Evolutionary conservation across 1,140 invertebrate genomes (phyloP).

Genomic region (Drosophila littoralis): DNA sequence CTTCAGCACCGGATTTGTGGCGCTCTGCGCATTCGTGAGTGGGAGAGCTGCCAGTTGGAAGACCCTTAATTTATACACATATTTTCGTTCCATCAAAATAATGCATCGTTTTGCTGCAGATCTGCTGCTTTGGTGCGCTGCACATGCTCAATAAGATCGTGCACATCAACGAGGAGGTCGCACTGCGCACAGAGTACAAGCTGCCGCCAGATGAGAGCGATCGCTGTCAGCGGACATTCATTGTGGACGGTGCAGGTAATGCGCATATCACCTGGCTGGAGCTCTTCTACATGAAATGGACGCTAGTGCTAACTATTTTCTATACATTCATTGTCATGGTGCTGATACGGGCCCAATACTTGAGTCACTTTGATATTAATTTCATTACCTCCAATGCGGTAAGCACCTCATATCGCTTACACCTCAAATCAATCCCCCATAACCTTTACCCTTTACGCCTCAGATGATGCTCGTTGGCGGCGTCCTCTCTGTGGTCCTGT

Average conservation of each 20-base stretch:
- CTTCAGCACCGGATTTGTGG: conserved; percentile 39
- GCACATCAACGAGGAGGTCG: conserved; percentile 31
- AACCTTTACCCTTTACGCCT: no score
- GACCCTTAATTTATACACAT: no score
- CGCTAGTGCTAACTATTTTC: conserved; percentile 51
- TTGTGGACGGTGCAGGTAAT: conserved; percentile 24
- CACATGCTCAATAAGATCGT: conserved; percentile 57
- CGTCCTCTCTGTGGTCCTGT: conserved; percentile 27
- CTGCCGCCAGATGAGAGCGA: not conserved
- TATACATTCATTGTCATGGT: conserved; percentile 51
- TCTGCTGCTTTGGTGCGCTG: conserved; percentile 52
- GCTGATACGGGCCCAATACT: conserved; percentile 50
- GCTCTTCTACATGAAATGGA: conserved; percentile 59
- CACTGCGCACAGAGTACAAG: not conserved
- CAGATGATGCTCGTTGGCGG: conserved; percentile 61
- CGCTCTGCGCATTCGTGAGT: conserved; percentile 58
- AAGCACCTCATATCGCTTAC: not conserved
- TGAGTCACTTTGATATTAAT: conserved; percentile 55
- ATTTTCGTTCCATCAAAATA: not conserved
- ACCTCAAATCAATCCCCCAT: no score
- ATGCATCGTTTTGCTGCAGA: conserved; percentile 15
- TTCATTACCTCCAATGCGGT: conserved; percentile 52
- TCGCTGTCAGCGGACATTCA: conserved; percentile 33
- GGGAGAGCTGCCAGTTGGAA: no score
- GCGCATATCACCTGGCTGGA: conserved; percentile 47